Evolutionary conservation across 1,140 invertebrate species (phyloP).

Genomic region (Oryctes rhinoceros): DNA sequence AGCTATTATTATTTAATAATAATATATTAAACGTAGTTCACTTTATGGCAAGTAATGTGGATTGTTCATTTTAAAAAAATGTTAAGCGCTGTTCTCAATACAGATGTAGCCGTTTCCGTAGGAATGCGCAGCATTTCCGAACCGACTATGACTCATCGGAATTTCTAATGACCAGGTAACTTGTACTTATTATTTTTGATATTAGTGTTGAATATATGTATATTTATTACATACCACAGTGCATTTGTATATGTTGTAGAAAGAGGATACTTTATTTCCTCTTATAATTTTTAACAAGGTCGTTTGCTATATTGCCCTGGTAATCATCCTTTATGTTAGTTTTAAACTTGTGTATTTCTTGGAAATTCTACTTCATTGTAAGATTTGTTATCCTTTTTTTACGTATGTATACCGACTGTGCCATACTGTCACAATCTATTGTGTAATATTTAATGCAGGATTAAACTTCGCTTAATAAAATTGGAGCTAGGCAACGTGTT

Average conservation of each 20-base stretch:
- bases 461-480: no score
- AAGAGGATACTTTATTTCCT: background rate
- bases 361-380: no score
- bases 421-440: no score
- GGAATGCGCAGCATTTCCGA: constrained; percentile 12
- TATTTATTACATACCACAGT: background rate
- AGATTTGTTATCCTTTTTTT: no score
- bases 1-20: no score
- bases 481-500: no score
- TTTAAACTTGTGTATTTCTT: no score
- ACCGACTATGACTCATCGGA: background rate
- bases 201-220: background rate
- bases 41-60: no score
- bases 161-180: background rate
- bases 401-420: no score
- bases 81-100: background rate
- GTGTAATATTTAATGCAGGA: no score
- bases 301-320: background rate
- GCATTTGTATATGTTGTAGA: background rate
- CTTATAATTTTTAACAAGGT: background rate
- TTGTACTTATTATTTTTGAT: background rate
- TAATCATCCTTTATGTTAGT: no score
- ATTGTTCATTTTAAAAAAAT: background rate
- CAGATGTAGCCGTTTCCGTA: constrained; percentile 2
- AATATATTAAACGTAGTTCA: no score